Conservation (phyloP, 2,888 invertebrate genomes). For the Yponomeuta sedellus region DNA sequence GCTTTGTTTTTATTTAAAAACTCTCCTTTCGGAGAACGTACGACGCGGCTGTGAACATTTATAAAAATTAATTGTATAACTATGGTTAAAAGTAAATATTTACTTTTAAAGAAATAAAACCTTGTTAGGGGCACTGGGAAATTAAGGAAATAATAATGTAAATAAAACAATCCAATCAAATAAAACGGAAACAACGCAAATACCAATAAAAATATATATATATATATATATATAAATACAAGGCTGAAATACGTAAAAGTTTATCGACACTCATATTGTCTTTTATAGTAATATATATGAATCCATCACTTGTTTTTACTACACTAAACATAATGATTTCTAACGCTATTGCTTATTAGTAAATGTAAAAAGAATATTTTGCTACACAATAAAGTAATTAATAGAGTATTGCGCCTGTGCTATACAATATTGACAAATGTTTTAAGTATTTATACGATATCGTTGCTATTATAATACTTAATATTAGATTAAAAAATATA, state of each 20-base stretch:
- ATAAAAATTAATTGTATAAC: constrained; percentile 49
- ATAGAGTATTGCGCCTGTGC: too few species aligned
- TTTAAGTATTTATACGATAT: too few species aligned
- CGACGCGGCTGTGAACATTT: constrained; percentile 74
- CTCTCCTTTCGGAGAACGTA: constrained; percentile 53
- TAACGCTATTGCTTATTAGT: too few species aligned
- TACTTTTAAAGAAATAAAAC: neutral
- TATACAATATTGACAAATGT: too few species aligned
- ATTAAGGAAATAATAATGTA: neutral
- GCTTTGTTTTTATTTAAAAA: constrained; percentile 62
- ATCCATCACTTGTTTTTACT: too few species aligned
- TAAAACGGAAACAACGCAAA: neutral
- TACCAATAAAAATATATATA: neutral
- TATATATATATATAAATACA: neutral
- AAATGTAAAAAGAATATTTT: too few species aligned
- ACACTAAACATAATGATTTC: too few species aligned
- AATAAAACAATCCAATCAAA: neutral
- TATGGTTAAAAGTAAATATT: neutral
- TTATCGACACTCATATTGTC: too few species aligned
- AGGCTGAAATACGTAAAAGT: too few species aligned
- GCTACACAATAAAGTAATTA: too few species aligned
- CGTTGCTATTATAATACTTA: neutral
- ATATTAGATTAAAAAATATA: constrained; percentile 9
- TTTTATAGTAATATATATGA: too few species aligned
- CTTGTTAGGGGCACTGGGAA: neutral